Percentiles rank a stretch among this genome's conserved stretches.
Conservation (phyloP, 2,113 vertebrate genomes). For the Ophthalmolycus amberensis region DNA sequence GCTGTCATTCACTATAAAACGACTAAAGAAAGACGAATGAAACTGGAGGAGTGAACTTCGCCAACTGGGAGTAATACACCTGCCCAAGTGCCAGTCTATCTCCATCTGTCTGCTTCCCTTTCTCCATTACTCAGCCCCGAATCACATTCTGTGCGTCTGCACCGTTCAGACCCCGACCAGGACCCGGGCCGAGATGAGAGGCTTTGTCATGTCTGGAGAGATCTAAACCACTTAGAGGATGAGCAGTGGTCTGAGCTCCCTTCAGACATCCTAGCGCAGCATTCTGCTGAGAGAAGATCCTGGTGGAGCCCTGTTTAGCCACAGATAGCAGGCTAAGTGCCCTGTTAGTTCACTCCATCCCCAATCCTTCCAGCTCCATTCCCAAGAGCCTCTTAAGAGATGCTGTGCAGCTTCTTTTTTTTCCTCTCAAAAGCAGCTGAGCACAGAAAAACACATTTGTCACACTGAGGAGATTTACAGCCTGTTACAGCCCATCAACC, state of each 20-base stretch:
- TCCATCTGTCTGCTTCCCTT: constrained; percentile 14
- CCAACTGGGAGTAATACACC: constrained; percentile 17
- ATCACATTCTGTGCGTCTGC: constrained; percentile 9
- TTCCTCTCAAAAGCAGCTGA: constrained; percentile 59
- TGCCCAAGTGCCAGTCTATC: constrained; percentile 4
- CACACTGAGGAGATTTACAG: constrained; percentile 57
- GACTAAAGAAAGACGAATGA: constrained; percentile 28
- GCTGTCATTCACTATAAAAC: constrained; percentile 47
- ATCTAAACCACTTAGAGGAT: constrained; percentile 66
- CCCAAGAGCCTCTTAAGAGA: constrained; percentile 67
- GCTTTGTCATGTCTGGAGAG: constrained; percentile 42
- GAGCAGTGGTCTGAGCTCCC: constrained; percentile 52
- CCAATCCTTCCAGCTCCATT: constrained; percentile 52
- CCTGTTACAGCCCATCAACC: constrained; percentile 14
- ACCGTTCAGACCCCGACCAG: constrained; percentile 1
- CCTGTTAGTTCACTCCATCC: constrained; percentile 70
- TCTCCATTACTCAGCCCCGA: constrained; percentile 49
- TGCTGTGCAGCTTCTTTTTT: constrained; percentile 20
- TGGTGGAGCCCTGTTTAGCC: constrained; percentile 58
- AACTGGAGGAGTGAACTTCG: constrained; percentile 39
- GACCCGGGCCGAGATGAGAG: constrained; percentile 24
- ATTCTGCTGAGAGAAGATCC: constrained; percentile 55
- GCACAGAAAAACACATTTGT: constrained; percentile 66
- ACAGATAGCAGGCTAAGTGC: constrained; percentile 67
- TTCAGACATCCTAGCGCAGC: constrained; percentile 55